These are phyloP conservation scores for Synchiropus splendidus DNA, from an alignment of 2,113 vertebrate genomes.

Conservation along the genomic window DNA sequence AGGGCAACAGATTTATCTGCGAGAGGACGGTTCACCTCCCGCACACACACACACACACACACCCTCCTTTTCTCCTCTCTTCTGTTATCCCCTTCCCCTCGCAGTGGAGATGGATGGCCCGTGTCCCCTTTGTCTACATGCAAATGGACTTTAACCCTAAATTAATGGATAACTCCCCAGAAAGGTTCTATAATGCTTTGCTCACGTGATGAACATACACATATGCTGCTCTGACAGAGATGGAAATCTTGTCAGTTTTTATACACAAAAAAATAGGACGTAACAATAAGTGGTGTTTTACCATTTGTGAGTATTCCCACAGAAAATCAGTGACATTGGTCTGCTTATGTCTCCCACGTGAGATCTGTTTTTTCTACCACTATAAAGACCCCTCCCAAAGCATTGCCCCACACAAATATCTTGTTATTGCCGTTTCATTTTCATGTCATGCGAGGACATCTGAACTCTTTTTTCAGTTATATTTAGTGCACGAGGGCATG, in stretches of 20 bases:
- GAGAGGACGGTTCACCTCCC: constrained; percentile 55
- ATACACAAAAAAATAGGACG: too few relatives aligned
- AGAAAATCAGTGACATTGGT: too few relatives aligned
- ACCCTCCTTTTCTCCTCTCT: constrained; percentile 1
- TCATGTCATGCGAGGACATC: constrained; percentile 38
- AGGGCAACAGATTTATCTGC: constrained; percentile 71
- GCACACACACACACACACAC: constrained; percentile 4
- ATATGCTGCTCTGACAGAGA: constrained; percentile 4
- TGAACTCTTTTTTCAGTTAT: constrained; percentile 35
- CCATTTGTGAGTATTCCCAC: too few relatives aligned
- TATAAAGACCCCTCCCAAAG: not conserved
- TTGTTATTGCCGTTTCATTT: constrained; percentile 46
- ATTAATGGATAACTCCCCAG: constrained; percentile 69
- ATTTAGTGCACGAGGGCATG: constrained; percentile 12
- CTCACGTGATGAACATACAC: constrained; percentile 37
- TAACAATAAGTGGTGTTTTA: too few relatives aligned
- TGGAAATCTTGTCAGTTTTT: constrained; percentile 1
- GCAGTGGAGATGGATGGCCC: constrained; percentile 63
- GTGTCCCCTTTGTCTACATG: constrained; percentile 69
- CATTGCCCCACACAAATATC: constrained; percentile 14
- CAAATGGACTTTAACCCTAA: constrained; percentile 71
- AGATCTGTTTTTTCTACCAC: not conserved
- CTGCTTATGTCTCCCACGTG: not conserved
- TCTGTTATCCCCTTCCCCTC: constrained; percentile 42
- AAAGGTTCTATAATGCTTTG: constrained; percentile 59